phyloP scores from a whole-genome alignment of 1,140 invertebrate genomes.

The Oryzaephilus surinamensis region DNA sequence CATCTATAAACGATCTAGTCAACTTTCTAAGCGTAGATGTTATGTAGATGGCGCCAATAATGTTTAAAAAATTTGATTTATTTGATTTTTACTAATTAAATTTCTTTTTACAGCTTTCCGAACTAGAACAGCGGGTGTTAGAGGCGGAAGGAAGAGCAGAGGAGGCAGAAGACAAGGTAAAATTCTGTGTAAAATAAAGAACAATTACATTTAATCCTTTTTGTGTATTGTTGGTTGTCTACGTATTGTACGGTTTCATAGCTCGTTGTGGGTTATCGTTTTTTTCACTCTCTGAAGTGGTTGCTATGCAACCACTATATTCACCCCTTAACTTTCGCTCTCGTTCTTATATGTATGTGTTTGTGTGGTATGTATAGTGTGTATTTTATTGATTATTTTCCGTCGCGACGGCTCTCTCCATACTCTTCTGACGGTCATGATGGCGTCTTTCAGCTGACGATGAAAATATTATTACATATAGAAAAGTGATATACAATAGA shows the following conservation, averaged over 20 bases:
- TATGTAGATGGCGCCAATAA: neutral
- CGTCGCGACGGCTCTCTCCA: slow-evolving; percentile 35
- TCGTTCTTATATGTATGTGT: too few relatives aligned
- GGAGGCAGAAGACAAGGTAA: slow-evolving; percentile 87
- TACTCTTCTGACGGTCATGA: slow-evolving; percentile 32
- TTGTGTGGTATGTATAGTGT: too few relatives aligned
- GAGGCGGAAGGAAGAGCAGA: slow-evolving; percentile 82
- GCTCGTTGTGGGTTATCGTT: too few relatives aligned
- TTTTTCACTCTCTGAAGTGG: slow-evolving; percentile 1
- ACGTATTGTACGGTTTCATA: too few relatives aligned
- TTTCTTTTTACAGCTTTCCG: slow-evolving; percentile 71
- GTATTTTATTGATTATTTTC: slow-evolving; percentile 38
- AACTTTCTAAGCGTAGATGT: too few relatives aligned
- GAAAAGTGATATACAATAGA: too few relatives aligned
- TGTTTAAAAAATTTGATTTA: neutral
- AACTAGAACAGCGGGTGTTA: slow-evolving; percentile 80
- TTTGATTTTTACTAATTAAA: slow-evolving; percentile 7
- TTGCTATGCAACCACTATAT: slow-evolving; percentile 14
- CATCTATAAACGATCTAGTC: too few relatives aligned
- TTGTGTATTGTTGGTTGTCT: too few relatives aligned
- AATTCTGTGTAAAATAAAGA: slow-evolving; percentile 8
- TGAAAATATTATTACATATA: too few relatives aligned
- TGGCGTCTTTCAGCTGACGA: slow-evolving; percentile 37
- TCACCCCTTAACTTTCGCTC: slow-evolving; percentile 34
- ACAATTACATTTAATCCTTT: neutral